Percentiles rank a stretch among this genome's conserved stretches.
phyloP scores from a whole-genome alignment of 2,113 vertebrate species.

The Syngnathoides biaculeatus region DNA sequence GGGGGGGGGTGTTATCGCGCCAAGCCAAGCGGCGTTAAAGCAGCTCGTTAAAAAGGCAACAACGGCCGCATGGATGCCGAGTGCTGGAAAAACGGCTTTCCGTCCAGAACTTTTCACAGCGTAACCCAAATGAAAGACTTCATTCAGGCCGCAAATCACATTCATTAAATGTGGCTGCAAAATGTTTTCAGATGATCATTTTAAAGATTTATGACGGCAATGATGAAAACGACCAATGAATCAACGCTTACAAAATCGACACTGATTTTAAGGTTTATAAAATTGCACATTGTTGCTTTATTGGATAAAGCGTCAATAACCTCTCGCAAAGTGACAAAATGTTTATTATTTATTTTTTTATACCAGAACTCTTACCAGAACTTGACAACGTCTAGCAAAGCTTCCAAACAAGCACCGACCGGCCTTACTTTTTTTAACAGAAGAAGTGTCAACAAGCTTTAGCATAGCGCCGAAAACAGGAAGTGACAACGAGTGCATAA shows the following conservation, averaged over 20 bases:
- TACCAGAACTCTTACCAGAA: too few species aligned
- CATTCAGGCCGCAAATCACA: background rate
- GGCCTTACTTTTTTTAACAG: background rate
- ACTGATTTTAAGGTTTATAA: background rate
- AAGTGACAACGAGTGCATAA: too few species aligned
- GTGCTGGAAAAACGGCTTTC: background rate
- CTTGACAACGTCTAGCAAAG: background rate
- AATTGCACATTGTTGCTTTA: too few species aligned
- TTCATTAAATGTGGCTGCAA: background rate
- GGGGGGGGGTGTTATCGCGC: slow-evolving; percentile 10
- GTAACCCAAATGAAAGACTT: background rate
- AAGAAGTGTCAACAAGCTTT: too few species aligned
- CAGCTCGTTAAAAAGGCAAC: slow-evolving; percentile 16
- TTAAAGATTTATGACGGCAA: background rate
- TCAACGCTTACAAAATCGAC: background rate
- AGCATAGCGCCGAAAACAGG: too few species aligned
- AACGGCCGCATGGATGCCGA: slow-evolving; percentile 3
- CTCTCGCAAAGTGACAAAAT: background rate
- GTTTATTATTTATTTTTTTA: too few species aligned
- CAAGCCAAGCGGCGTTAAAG: slow-evolving; percentile 21
- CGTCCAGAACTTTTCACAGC: background rate
- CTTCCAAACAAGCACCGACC: background rate
- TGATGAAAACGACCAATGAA: background rate
- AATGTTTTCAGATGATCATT: background rate
- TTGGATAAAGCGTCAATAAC: background rate